These are phyloP conservation scores for Indicator maculatus DNA, from an alignment of 2,113 vertebrate genomes.

Conservation along the genomic window DNA sequence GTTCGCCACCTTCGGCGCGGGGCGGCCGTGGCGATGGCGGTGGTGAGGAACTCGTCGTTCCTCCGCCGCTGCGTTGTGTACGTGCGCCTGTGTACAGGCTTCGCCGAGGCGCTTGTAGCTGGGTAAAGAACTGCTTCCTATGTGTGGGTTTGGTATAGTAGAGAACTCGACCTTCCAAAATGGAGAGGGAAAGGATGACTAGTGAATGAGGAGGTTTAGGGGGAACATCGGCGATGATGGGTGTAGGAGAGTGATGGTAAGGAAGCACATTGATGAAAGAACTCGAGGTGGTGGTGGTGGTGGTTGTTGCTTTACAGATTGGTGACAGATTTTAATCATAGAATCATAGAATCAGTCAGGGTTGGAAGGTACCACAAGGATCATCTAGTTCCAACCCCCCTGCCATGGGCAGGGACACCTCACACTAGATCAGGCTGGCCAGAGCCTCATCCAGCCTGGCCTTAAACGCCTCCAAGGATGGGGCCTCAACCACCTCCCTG, in stretches of 20 bases:
- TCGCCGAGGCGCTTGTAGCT: background rate
- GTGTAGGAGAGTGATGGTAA: background rate
- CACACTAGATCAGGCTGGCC: no score
- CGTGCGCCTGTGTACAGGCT: background rate
- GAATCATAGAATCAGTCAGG: no score
- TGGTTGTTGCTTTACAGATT: background rate
- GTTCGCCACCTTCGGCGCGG: background rate
- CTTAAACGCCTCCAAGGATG: no score
- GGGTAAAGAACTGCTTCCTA: background rate
- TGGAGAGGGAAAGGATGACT: background rate
- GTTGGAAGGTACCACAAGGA: no score
- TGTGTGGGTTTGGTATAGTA: background rate
- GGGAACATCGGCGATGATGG: background rate
- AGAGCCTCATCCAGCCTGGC: no score
- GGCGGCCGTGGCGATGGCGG: background rate
- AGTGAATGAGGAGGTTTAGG: background rate
- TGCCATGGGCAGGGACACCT: no score
- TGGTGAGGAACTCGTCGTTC: background rate
- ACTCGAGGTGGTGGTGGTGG: background rate
- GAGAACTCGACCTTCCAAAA: background rate
- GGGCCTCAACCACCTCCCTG: no score
- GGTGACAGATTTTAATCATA: slow-evolving; percentile 15
- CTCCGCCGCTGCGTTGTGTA: background rate
- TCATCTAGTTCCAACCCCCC: no score
- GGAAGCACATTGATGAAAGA: background rate